Percentiles rank a stretch among this genome's conserved stretches.
These are phyloP conservation scores for Ecdyonurus torrentis DNA, from an alignment of 2,888 invertebrate species.

Conservation along the genomic window DNA sequence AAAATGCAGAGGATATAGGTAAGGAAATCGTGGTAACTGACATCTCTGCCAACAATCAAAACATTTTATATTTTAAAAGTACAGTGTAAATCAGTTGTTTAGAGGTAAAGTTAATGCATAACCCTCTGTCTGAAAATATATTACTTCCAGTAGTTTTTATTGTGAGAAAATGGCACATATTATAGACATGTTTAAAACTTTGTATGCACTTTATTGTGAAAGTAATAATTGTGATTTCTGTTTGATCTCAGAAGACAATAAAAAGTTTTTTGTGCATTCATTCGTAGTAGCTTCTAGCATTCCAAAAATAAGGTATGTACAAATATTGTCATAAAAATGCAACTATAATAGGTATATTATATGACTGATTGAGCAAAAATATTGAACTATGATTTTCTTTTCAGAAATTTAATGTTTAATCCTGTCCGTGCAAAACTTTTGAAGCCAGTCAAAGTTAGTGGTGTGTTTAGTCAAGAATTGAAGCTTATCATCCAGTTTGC, in stretches of 20 bases:
- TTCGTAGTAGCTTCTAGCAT: background rate
- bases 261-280: background rate
- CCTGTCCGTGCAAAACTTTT: background rate
- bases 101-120: too few species aligned
- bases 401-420: background rate
- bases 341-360: background rate
- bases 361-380: background rate
- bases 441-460: background rate
- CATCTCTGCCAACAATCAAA: too few species aligned
- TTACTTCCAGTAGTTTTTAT: too few species aligned
- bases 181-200: too few species aligned
- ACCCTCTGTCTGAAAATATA: too few species aligned
- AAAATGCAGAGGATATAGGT: too few species aligned
- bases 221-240: background rate
- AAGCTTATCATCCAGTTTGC: background rate
- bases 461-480: background rate
- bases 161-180: too few species aligned
- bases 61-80: too few species aligned
- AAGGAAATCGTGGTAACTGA: too few species aligned
- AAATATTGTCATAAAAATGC: background rate
- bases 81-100: too few species aligned
- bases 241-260: background rate
- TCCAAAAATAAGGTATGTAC: background rate
- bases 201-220: background rate
- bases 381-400: background rate